Percentiles rank a stretch among this genome's conserved stretches.
Conservation (phyloP, 1,140 invertebrate species). For the Polypedilum pembai region DNA sequence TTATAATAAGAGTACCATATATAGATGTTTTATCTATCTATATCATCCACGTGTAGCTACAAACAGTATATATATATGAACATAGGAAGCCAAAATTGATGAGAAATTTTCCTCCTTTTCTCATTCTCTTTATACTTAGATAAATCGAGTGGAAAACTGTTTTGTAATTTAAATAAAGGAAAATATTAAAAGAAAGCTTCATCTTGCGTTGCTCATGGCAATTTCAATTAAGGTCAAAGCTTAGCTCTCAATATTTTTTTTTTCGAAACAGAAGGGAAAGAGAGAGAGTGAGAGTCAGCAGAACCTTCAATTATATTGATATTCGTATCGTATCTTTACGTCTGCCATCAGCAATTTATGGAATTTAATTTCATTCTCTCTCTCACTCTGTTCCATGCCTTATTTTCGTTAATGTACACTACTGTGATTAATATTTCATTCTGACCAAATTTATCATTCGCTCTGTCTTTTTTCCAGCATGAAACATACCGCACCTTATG, state of each 20-base stretch:
- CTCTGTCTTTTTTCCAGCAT: not conserved
- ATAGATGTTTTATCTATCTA: too few relatives aligned
- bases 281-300: not conserved
- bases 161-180: constrained; percentile 24
- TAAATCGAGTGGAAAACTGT: constrained; percentile 21
- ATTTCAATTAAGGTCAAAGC: constrained; percentile 17
- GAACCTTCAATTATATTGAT: constrained; percentile 7
- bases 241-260: not conserved
- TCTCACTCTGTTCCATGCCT: not conserved
- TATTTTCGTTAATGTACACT: not conserved
- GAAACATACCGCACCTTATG: not conserved
- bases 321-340: not conserved
- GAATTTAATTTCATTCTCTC: not conserved
- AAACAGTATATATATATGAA: too few relatives aligned
- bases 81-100: not conserved
- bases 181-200: not conserved
- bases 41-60: too few relatives aligned
- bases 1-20: too few relatives aligned
- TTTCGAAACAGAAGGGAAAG: too few relatives aligned
- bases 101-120: not conserved
- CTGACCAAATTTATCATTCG: not conserved
- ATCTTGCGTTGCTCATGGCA: not conserved
- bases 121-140: not conserved
- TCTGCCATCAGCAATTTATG: constrained; percentile 4
- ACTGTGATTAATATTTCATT: not conserved